Percentiles rank a stretch among this genome's conserved stretches.
Evolutionary conservation across 1,140 invertebrate genomes (phyloP).

Genomic region (Thrips palmi): DNA sequence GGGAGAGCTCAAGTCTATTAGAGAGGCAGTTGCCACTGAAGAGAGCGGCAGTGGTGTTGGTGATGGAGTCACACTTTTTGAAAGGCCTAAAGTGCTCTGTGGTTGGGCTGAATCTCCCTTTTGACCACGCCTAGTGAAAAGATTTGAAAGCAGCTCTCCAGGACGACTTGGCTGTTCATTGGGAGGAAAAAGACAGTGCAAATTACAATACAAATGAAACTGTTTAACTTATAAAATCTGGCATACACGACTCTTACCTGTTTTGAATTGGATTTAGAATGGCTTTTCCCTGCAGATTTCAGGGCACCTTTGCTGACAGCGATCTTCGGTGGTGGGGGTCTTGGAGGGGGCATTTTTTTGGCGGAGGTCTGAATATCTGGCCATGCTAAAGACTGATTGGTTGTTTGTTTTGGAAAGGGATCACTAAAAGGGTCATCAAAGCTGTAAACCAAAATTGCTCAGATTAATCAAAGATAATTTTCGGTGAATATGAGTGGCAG

Average conservation of each 20-base stretch:
- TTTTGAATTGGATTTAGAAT: slow-evolving; percentile 26
- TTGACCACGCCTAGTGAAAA: not conserved
- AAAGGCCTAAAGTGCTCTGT: slow-evolving; percentile 21
- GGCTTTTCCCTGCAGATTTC: slow-evolving; percentile 19
- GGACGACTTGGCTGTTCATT: slow-evolving; percentile 8
- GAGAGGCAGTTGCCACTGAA: slow-evolving; percentile 13
- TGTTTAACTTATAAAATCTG: slow-evolving; percentile 21
- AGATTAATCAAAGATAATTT: no score
- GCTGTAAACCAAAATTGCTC: slow-evolving; percentile 3
- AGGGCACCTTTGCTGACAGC: slow-evolving; percentile 13
- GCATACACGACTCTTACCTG: slow-evolving; percentile 26
- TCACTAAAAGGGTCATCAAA: not conserved
- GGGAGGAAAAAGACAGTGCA: slow-evolving; percentile 15
- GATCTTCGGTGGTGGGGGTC: slow-evolving; percentile 30
- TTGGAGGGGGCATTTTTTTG: slow-evolving; percentile 30
- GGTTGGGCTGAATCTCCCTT: not conserved
- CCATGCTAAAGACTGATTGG: slow-evolving; percentile 5
- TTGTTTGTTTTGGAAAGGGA: slow-evolving; percentile 2
- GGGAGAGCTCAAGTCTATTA: slow-evolving; percentile 42
- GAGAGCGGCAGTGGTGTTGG: slow-evolving; percentile 12
- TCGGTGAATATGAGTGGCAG: not conserved
- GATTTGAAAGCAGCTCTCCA: not conserved
- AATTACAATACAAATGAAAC: slow-evolving; percentile 17
- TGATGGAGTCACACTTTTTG: slow-evolving; percentile 23
- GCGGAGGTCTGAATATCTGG: slow-evolving; percentile 4